phyloP scores from a whole-genome alignment of 2,888 invertebrate genomes.

The Tipula helvola region DNA sequence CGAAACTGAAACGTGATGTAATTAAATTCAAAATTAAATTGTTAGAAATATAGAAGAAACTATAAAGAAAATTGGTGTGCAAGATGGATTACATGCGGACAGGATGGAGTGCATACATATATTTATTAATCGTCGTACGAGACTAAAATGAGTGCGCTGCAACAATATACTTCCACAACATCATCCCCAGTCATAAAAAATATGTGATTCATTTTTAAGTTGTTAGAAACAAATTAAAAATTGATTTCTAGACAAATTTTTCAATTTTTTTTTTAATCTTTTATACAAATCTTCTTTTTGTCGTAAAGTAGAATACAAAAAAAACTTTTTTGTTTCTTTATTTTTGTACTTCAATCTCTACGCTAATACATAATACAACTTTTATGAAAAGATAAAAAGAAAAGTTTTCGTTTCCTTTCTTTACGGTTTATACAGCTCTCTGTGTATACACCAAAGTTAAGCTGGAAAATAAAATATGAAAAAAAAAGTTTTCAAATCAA shows the following conservation, averaged over 20 bases:
- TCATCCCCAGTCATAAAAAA: background rate
- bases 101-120: background rate
- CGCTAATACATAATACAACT: background rate
- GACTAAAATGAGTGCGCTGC: background rate
- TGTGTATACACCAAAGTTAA: background rate
- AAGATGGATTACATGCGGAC: background rate
- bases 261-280: background rate
- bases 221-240: background rate
- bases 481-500: background rate
- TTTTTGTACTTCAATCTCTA: background rate
- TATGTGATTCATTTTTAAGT: background rate
- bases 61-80: background rate
- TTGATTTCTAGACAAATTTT: background rate
- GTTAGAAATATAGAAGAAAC: background rate
- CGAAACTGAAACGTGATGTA: background rate
- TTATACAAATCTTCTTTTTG: background rate
- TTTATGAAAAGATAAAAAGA: background rate
- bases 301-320: background rate
- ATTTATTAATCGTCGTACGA: background rate
- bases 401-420: background rate
- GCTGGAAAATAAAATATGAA: background rate
- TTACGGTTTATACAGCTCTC: background rate
- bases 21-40: background rate
- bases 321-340: background rate
- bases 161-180: background rate